Conservation (phyloP, 2,113 vertebrate genomes). For the Boleophthalmus pectinirostris region DNA sequence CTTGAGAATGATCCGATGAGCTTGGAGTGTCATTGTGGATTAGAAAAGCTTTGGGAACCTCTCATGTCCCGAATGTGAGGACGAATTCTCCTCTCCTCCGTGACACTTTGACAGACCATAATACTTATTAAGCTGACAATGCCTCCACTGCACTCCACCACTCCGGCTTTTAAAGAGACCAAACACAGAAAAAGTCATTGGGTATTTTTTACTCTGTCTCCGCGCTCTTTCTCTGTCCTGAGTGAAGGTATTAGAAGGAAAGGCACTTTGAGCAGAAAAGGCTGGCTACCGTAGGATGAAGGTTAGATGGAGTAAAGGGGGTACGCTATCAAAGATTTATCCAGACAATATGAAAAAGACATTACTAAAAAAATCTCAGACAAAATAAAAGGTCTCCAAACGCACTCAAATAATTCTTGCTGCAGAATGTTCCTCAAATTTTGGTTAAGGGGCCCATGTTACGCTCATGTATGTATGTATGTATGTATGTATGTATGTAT, state of each 20-base stretch:
- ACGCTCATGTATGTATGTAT: too few species aligned
- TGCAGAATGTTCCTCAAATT: too few species aligned
- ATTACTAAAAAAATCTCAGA: too few species aligned
- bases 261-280: neutral
- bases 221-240: neutral
- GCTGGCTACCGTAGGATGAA: too few species aligned
- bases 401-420: too few species aligned
- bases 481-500: too few species aligned
- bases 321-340: too few species aligned
- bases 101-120: slow-evolving; percentile 60
- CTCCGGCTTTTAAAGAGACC: slow-evolving; percentile 33
- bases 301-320: too few species aligned
- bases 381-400: too few species aligned
- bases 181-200: neutral
- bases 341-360: too few species aligned
- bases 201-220: neutral
- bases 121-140: slow-evolving; percentile 66
- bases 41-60: slow-evolving; percentile 31
- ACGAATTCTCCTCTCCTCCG: slow-evolving; percentile 41
- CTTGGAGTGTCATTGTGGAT: slow-evolving; percentile 37
- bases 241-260: neutral
- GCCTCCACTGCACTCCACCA: slow-evolving; percentile 50
- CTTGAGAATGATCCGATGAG: slow-evolving; percentile 2
- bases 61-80: slow-evolving; percentile 32
- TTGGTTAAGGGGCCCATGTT: too few species aligned